Evolutionary conservation across 2,113 vertebrate species (phyloP).

Genomic region (Thomomys bottae): DNA sequence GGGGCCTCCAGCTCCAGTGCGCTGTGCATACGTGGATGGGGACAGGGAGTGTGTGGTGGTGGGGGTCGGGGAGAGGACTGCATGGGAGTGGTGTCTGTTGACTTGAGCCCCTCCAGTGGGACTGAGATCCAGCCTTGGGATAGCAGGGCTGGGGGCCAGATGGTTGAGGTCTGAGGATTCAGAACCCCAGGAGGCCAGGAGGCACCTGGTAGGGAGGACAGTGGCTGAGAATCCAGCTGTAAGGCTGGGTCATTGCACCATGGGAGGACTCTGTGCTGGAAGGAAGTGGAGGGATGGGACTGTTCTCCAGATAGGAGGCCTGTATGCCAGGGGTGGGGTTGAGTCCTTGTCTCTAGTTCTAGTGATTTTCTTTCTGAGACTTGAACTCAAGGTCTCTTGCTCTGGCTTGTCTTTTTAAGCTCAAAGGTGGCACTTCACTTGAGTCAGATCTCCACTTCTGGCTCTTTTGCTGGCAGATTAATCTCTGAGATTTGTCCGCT

Average conservation of each 20-base stretch:
- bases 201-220: no score
- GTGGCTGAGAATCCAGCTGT: background rate
- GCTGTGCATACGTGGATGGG: no score
- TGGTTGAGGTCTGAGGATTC: background rate
- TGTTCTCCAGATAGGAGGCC: background rate
- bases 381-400: no score
- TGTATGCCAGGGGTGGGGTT: rapidly evolving
- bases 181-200: background rate
- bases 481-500: no score
- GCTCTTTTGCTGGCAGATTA: no score
- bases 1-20: background rate
- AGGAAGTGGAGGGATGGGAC: background rate
- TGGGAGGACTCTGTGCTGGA: background rate
- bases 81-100: no score
- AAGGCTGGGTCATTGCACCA: background rate
- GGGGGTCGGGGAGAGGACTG: no score
- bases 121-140: background rate
- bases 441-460: no score
- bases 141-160: background rate
- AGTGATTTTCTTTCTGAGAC: background rate
- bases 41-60: background rate
- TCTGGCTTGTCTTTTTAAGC: no score
- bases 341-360: background rate
- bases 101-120: background rate
- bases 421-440: no score